Conservation (phyloP, 2,113 vertebrate species). For the Triplophysa dalaica region DNA sequence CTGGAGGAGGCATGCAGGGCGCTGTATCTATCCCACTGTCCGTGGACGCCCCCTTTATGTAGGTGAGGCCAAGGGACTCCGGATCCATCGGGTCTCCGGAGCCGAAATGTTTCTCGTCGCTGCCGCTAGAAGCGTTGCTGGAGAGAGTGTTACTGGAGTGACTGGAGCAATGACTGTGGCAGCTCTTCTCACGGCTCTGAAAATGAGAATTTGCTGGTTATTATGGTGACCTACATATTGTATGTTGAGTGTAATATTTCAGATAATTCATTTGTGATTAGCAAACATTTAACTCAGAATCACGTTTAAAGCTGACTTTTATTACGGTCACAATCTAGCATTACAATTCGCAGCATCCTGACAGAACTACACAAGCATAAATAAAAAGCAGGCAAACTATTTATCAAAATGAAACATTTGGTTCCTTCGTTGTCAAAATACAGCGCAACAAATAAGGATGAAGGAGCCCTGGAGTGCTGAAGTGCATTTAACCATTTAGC, state of each 20-base stretch:
- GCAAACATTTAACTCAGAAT: not conserved
- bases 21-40: slow-evolving; percentile 85
- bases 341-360: too few relatives aligned
- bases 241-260: too few relatives aligned
- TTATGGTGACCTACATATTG: not conserved
- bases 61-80: slow-evolving; percentile 79
- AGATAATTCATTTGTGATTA: too few relatives aligned
- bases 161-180: slow-evolving; percentile 73
- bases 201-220: not conserved
- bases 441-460: slow-evolving; percentile 6
- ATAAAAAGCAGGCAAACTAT: not conserved
- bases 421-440: not conserved
- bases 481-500: slow-evolving; percentile 19
- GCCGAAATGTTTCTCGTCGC: slow-evolving; percentile 82
- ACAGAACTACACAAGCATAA: not conserved
- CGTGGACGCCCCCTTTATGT: slow-evolving; percentile 83
- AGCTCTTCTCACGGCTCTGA: slow-evolving; percentile 77
- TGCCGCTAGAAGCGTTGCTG: slow-evolving; percentile 81
- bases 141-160: slow-evolving; percentile 84
- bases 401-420: not conserved
- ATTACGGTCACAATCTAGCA: not conserved
- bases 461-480: not conserved
- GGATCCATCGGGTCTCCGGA: slow-evolving; percentile 84
- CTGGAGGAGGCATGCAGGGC: slow-evolving; percentile 74
- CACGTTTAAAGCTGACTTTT: too few relatives aligned